Conservation (phyloP, 2,888 invertebrate genomes). For the Drosophila mimica region DNA sequence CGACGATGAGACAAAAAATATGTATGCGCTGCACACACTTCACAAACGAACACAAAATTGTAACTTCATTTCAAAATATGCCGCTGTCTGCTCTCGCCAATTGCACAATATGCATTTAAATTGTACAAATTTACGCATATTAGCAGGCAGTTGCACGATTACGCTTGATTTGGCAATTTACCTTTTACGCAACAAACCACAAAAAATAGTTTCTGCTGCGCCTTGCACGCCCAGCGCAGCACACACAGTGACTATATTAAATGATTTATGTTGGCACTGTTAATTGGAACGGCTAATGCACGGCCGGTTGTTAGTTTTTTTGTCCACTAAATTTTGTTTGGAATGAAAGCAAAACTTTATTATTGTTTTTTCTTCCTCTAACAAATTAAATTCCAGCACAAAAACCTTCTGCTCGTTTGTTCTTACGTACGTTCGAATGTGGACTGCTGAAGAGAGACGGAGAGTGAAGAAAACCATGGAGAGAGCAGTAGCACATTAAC, state of each 20-base stretch:
- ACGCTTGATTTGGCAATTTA: constrained; percentile 50
- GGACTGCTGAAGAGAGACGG: constrained; percentile 69
- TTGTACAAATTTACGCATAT: background rate
- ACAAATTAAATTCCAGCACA: constrained; percentile 80
- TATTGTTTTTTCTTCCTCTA: constrained; percentile 83
- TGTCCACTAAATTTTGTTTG: constrained; percentile 66
- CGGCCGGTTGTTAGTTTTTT: constrained; percentile 36
- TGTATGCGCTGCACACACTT: constrained; percentile 63
- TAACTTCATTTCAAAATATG: constrained; percentile 32
- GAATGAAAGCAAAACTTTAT: constrained; percentile 74
- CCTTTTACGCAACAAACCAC: constrained; percentile 77
- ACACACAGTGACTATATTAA: constrained; percentile 27
- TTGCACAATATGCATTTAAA: background rate
- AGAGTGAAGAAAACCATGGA: constrained; percentile 61
- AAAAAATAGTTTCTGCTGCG: constrained; percentile 45
- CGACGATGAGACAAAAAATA: constrained; percentile 71
- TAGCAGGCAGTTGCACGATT: background rate
- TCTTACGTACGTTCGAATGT: constrained; percentile 64
- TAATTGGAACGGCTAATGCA: constrained; percentile 15
- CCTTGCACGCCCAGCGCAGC: constrained; percentile 58
- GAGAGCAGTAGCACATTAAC: constrained; percentile 61
- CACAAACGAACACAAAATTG: constrained; percentile 50
- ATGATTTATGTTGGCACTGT: constrained; percentile 24
- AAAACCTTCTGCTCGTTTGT: constrained; percentile 65
- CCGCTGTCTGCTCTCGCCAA: constrained; percentile 11